These are phyloP conservation scores for Aphis craccivora DNA, from an alignment of 1,140 invertebrate species.

Conservation along the genomic window DNA sequence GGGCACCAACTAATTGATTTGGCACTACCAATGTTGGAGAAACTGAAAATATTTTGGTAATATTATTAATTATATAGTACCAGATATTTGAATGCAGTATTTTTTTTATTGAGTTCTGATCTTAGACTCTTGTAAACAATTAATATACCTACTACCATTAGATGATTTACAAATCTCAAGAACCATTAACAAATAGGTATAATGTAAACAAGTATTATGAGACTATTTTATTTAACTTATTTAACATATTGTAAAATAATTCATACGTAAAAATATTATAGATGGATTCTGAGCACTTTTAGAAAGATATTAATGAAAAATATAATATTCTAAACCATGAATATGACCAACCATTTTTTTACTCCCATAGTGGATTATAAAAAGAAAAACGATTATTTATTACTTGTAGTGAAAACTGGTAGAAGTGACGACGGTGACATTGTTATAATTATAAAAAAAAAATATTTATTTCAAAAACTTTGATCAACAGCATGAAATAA, in stretches of 20 bases:
- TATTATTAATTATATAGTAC: background rate
- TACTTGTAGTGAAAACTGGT: background rate
- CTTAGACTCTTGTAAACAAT: background rate
- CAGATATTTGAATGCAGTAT: too few relatives aligned
- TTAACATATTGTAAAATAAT: too few relatives aligned
- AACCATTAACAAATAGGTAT: background rate
- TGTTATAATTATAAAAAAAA: background rate
- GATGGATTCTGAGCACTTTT: too few relatives aligned
- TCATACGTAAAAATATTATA: too few relatives aligned
- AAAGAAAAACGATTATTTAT: background rate
- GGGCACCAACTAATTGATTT: conserved; percentile 89
- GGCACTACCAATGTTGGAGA: conserved; percentile 91
- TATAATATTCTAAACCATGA: background rate
- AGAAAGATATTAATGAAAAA: too few relatives aligned
- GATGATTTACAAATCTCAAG: background rate
- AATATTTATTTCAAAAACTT: background rate
- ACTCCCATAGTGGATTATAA: background rate
- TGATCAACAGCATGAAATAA: too few relatives aligned
- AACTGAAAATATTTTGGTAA: conserved; percentile 69
- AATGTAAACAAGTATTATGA: background rate
- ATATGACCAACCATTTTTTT: background rate
- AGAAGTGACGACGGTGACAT: background rate
- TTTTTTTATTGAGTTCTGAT: too few relatives aligned
- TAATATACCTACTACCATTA: background rate
- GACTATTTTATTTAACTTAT: too few relatives aligned